Evolutionary conservation across 2,888 invertebrate genomes (phyloP), one percentile per base, ranked within the genome.

Genomic region (Cephus pulcher): DNA sequence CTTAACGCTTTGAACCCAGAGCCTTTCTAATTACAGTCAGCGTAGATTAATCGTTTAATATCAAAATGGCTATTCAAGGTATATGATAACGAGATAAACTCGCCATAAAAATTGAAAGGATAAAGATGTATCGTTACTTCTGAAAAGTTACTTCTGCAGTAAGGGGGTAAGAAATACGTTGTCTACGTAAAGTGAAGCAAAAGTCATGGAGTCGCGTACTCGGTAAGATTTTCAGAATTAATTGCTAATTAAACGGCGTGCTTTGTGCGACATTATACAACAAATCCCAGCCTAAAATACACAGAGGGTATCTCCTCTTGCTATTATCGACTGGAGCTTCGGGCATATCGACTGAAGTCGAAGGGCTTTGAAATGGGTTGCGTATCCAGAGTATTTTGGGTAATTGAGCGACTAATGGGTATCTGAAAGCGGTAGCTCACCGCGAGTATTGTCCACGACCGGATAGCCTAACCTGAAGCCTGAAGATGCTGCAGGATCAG

Each of bases 381-480:
- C 80, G 82, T 79, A 82, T 77, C 77, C 76, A 35, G 79, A 78
- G 76, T 81, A 77, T 77, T 79, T 77, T 79, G 77, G 77, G 69
- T 79, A 83, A 87, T 88, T 84, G 84, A 84, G 82, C 84, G 84
- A 79, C 82, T 85, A 85, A 87, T 86, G 81, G 83, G 83, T 79
- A 77, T 33, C 75, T 69, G 69, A 71, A 76, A 35, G 33, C 68
- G 71, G 76, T 75, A 71, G 35, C 74, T 74, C 30, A 74, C 34
- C 74, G 40, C 76, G 40, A 74, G 69, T 76, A 76, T 80, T 78
- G 76, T 78, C 73, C 75, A 79, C 76, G 71, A 34, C 68, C 74
- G 75, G 82, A 79, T 79, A 78, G 9, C 23, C 23, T 56, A 56
- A 56, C 56, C 23, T 23, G 23, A 56, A 56, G 56, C 23, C 23